Base-by-base conservation (phyloP, 2,888 invertebrate species). In the Ennomos quercinarius region DNA sequence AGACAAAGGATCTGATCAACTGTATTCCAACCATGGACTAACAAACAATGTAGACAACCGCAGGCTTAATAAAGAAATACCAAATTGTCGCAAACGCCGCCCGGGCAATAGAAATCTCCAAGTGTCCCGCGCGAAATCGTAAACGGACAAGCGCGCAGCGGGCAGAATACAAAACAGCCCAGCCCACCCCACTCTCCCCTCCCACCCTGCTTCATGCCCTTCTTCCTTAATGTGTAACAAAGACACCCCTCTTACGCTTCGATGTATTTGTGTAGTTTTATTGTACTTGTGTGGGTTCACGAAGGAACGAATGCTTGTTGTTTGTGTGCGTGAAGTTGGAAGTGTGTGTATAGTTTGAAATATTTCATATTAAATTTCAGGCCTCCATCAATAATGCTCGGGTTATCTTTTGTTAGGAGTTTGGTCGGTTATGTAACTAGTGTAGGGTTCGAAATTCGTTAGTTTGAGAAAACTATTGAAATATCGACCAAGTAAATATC, bases 181-280 rank as follows among this genome's bases (percentile, higher is more conserved):
- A 64, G 66, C 72, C 72, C 67, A 74, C 70, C 75, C 78, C 70
- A 62, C 65, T 72, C 78, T 73, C 65, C 67, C 66, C 74, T 64
- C 74, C 75, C 61, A 70, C 84, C 86, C 80, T 78, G 86, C 89
- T 86, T 88, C 81, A 81, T 86, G 83, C 89, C 89, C 89, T 87
- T 87, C 87, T 90, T 91, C 91, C 91, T 90, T 91, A 91, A 90
- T 89, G 84, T 85, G 84, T 89, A 91, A 91, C 91, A 91, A 92
- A 92, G 92, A 91, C 91, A 84, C 91, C 91, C 91, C 91, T 87
- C 89, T 89, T 90, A 87, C 78, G 81, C 75, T 80, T 79, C 80
- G 76, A 83, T 88, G 88, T 88, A 82, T 88, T 86, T 81, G 86
- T 84, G 82, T 85, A 82, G 80, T 79, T 80, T 74, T 56, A 58